Evolutionary conservation across 1,140 invertebrate species (phyloP), one percentile per base, ranked within the genome.

Genomic region (Teleopsis dalmanni): DNA sequence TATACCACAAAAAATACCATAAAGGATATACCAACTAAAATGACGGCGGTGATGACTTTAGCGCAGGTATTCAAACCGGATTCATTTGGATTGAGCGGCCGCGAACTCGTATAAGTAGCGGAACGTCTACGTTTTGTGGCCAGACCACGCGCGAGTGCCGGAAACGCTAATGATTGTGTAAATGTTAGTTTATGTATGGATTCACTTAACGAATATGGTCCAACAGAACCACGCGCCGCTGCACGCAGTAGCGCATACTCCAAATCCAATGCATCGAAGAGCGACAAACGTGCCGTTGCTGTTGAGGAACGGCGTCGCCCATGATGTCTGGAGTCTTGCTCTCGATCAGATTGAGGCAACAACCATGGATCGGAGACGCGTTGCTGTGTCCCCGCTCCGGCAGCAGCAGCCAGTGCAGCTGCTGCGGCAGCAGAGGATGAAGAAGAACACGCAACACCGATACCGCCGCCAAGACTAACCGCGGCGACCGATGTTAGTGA

Each of bases 161-260:
- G 83, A 62, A 86, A 86, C 2, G 83, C 83, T 43, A 85, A 58
- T 51, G 81, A 83, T 70, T 85, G 83, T 1, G 83, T 86, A 58
- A 87, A 86, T 13, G 83, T 85, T 51, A 87, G 70, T 65, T 85
- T 85, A 62, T 85, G 82, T 34, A 85, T 65, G 31, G 82, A 84
- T 59, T 83, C 82, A 33, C 81, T 83, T 2, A 85, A 60, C 9
- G 81, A 83, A 58, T 84, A 84, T 1, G 82, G 82, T 10, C 83
- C 83, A 9, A 85, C 81, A 9, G 81, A 83, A 14, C 82, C 82
- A 7, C 82, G 70, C 0, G 82, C 81, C 1, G 81, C 81, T 1
- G 82, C 82, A 27, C 82, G 72, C 18, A 84, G 59, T 3, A 84
- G 64, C 0, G 81, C 81, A 63, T 84, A 85, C 55, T 85, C 83